Conservation (phyloP, 2,888 invertebrate species). For the Watsonalla binaria region DNA sequence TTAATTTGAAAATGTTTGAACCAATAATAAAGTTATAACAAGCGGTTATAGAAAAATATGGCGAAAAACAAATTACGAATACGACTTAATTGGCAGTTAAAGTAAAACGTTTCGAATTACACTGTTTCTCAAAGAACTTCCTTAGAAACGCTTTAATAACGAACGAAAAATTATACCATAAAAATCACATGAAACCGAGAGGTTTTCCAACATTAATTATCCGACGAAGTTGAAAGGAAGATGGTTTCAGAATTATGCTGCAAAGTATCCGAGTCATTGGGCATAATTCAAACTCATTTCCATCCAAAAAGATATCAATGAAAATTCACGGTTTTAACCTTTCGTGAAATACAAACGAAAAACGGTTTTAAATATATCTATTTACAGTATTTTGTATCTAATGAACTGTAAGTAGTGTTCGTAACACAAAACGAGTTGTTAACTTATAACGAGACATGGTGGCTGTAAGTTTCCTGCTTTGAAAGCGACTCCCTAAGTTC, state of each 20-base stretch:
- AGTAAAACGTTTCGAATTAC: too few relatives aligned
- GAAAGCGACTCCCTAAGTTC: too few relatives aligned
- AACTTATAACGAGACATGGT: too few relatives aligned
- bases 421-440: too few relatives aligned
- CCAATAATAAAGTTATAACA: background rate
- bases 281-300: slow-evolving; percentile 51
- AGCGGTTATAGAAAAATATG: too few relatives aligned
- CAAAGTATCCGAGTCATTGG: slow-evolving; percentile 45
- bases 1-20: background rate
- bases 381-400: background rate
- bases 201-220: slow-evolving; percentile 45
- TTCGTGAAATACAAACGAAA: background rate
- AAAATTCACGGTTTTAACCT: slow-evolving; percentile 21
- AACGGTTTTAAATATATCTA: background rate
- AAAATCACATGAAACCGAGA: background rate
- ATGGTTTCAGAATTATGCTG: slow-evolving; percentile 37
- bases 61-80: too few relatives aligned
- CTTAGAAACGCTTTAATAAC: background rate
- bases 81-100: too few relatives aligned
- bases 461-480: too few relatives aligned
- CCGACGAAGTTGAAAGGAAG: slow-evolving; percentile 47
- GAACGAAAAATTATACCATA: background rate
- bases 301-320: slow-evolving; percentile 21
- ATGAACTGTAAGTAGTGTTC: background rate
- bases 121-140: too few relatives aligned